Percentiles rank a stretch among this genome's conserved stretches.
Evolutionary conservation across 2,797 vertebrate species (phyloP).

Genomic region (Brachyrhaphis roseni): DNA sequence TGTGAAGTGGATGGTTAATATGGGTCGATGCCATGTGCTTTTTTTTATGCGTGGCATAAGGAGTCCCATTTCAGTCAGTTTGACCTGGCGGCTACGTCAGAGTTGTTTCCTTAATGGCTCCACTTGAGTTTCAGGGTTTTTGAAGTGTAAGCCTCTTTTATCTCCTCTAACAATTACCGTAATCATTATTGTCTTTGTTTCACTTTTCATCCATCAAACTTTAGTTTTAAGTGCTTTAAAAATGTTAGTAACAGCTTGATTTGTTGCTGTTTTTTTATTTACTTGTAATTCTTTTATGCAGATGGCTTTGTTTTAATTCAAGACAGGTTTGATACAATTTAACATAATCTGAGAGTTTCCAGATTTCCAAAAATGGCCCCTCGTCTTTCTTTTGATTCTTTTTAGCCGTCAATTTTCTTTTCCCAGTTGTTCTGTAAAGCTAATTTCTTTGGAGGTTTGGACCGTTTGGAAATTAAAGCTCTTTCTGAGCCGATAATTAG

Average conservation of each 20-base stretch:
- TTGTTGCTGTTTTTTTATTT: neutral
- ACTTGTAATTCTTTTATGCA: neutral
- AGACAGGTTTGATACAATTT: conserved; percentile 18
- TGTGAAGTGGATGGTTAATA: conserved; percentile 30
- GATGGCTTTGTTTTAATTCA: conserved; percentile 3
- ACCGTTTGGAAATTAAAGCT: conserved; percentile 30
- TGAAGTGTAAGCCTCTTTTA: conserved; percentile 58
- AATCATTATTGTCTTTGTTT: conserved; percentile 44
- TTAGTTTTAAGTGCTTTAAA: conserved; percentile 12
- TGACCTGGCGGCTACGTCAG: conserved; percentile 40
- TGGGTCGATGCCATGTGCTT: conserved; percentile 27
- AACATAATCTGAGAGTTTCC: conserved; percentile 4
- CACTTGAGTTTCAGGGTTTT: conserved; percentile 54
- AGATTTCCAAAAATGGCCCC: conserved; percentile 23
- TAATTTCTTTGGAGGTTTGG: conserved; percentile 44
- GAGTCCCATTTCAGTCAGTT: conserved; percentile 46
- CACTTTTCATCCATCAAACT: conserved; percentile 8
- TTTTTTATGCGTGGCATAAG: conserved; percentile 27
- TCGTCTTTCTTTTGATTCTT: conserved; percentile 27
- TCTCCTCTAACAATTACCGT: conserved; percentile 45
- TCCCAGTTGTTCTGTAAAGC: conserved; percentile 14
- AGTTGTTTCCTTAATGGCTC: conserved; percentile 41
- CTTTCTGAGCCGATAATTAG: conserved; percentile 47
- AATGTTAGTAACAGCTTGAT: conserved; percentile 5
- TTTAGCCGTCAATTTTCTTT: conserved; percentile 2